Percentiles rank a stretch among this genome's conserved stretches.
These are phyloP conservation scores for Drosophila silvestris DNA, from an alignment of 2,888 invertebrate species.

Conservation along the genomic window DNA sequence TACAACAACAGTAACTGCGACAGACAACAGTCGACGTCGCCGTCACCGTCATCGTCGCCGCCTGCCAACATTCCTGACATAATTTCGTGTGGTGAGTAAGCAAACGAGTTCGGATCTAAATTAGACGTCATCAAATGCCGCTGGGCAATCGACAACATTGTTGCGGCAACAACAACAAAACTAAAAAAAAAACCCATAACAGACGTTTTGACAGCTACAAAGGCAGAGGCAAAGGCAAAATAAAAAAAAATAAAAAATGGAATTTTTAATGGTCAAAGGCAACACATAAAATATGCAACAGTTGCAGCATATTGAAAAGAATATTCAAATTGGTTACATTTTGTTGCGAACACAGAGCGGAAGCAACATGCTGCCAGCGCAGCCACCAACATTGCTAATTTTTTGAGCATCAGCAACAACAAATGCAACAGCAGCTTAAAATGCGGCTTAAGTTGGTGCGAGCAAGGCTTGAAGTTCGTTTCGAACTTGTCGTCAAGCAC, in stretches of 20 bases:
- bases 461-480: constrained; percentile 53
- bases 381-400: constrained; percentile 55
- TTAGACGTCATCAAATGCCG: constrained; percentile 75
- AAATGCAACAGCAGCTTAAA: constrained; percentile 22
- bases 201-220: constrained; percentile 30
- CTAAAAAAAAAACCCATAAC: constrained; percentile 22
- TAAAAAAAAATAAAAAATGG: constrained; percentile 16
- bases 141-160: constrained; percentile 38
- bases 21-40: constrained; percentile 31
- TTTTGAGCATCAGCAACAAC: constrained; percentile 27
- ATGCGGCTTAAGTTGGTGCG: constrained; percentile 49
- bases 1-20: constrained; percentile 34
- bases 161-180: constrained; percentile 34
- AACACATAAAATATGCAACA: constrained; percentile 54
- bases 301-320: constrained; percentile 26
- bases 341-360: constrained; percentile 42
- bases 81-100: constrained; percentile 79
- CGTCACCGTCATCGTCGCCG: constrained; percentile 21
- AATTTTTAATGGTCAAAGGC: constrained; percentile 58
- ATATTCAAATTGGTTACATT: constrained; percentile 26
- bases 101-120: constrained; percentile 76
- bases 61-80: constrained; percentile 78
- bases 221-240: background rate
- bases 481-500: constrained; percentile 48
- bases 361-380: constrained; percentile 71